Percentiles rank a stretch among this genome's conserved stretches.
phyloP scores from a whole-genome alignment of 2,113 vertebrate genomes.

The Triplophysa tibetana region DNA sequence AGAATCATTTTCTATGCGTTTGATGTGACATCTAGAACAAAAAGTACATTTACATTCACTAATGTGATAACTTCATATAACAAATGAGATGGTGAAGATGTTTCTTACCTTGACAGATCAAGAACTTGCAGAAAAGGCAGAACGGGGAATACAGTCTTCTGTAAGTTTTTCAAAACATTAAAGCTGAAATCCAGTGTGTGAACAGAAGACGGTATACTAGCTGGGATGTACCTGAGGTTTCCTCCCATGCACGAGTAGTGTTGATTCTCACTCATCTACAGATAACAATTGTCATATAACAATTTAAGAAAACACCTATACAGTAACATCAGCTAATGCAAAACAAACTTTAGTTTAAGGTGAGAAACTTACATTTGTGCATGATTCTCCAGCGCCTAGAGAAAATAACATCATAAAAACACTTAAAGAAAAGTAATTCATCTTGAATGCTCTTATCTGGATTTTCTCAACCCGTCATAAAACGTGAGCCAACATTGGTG shows the following conservation, averaged over 20 bases:
- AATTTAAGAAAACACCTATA: no score
- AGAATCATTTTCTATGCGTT: conserved; percentile 37
- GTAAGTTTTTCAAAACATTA: conserved; percentile 39
- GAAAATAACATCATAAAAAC: neutral
- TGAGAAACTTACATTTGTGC: conserved; percentile 3
- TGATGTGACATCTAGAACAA: conserved; percentile 39
- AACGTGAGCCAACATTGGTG: neutral
- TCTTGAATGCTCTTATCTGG: neutral
- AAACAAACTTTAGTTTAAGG: neutral
- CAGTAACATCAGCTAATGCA: no score
- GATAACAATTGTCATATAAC: no score
- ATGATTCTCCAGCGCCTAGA: neutral
- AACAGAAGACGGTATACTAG: conserved; percentile 33
- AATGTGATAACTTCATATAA: neutral
- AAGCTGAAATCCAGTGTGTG: conserved; percentile 46
- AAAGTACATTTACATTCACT: neutral
- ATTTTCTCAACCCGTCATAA: neutral
- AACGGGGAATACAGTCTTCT: conserved; percentile 32
- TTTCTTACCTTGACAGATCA: conserved; percentile 43
- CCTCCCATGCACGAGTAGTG: conserved; percentile 37
- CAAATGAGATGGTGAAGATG: no score
- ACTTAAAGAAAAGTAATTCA: neutral
- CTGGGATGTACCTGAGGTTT: conserved; percentile 42
- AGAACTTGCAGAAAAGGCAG: conserved; percentile 18
- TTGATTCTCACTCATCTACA: no score